Percentiles rank a stretch among this genome's conserved stretches.
These are phyloP conservation scores for Leucophora obtusa DNA, from an alignment of 2,888 invertebrate species.

Conservation along the genomic window DNA sequence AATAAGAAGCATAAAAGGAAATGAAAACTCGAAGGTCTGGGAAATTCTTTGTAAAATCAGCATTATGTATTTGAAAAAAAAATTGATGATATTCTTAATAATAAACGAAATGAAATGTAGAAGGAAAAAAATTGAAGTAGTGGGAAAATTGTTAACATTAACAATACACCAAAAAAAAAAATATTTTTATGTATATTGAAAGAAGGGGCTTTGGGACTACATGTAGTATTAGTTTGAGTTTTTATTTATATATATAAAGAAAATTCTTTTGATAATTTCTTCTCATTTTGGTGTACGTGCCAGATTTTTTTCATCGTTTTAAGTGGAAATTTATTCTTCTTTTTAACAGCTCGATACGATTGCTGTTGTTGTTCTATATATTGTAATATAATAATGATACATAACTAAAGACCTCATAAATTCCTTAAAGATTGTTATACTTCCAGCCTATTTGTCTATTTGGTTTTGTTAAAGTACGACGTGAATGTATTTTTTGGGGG, in stretches of 20 bases:
- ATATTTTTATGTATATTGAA: not conserved
- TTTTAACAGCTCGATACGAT: not conserved
- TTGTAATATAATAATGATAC: slow-evolving; percentile 36
- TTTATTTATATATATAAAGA: slow-evolving; percentile 6
- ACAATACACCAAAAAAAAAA: slow-evolving; percentile 19
- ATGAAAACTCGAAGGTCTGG: slow-evolving; percentile 40
- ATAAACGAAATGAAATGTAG: slow-evolving; percentile 24
- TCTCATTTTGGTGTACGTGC: slow-evolving; percentile 50
- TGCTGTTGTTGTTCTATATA: slow-evolving; percentile 47
- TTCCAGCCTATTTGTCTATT: slow-evolving; percentile 49
- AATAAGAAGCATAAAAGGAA: slow-evolving; percentile 11
- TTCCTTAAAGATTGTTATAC: slow-evolving; percentile 49
- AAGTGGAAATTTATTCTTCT: slow-evolving; percentile 53
- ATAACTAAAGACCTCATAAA: slow-evolving; percentile 52
- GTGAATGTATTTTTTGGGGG: not conserved
- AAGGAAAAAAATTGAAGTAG: slow-evolving; percentile 43
- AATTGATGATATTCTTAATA: slow-evolving; percentile 45
- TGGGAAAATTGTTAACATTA: slow-evolving; percentile 47
- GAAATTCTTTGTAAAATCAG: slow-evolving; percentile 45
- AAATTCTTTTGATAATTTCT: slow-evolving; percentile 50
- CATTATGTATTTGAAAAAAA: not conserved
- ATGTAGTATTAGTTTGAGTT: not conserved
- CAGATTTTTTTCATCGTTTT: slow-evolving; percentile 42
- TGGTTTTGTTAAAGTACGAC: not conserved
- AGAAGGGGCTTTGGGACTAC: slow-evolving; percentile 27